Conservation (phyloP, 2,113 vertebrate species). For the Eptesicus fuscus region DNA sequence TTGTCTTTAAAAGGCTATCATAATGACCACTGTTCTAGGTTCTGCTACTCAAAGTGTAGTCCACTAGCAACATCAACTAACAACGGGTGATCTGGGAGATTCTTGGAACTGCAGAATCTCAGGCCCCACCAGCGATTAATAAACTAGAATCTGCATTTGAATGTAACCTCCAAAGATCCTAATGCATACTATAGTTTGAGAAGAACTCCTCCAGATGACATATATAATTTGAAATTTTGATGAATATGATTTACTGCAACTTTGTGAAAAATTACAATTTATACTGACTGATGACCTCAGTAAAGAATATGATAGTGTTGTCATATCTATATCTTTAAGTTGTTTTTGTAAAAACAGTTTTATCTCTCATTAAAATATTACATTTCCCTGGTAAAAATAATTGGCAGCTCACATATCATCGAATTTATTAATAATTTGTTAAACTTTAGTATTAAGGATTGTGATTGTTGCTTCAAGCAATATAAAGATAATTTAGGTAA, state of each 20-base stretch:
- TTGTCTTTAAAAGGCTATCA: neutral
- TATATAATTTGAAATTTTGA: neutral
- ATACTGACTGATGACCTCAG: neutral
- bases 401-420: neutral
- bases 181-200: neutral
- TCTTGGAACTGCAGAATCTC: neutral
- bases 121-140: neutral
- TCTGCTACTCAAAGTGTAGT: neutral
- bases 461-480: neutral
- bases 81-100: neutral
- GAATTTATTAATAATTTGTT: conserved; percentile 17
- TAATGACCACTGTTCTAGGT: neutral
- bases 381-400: neutral
- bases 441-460: neutral
- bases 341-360: neutral
- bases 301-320: neutral
- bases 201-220: neutral
- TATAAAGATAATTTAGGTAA: conserved; percentile 20
- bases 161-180: neutral
- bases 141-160: neutral
- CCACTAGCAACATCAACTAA: no score
- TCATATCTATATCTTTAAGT: neutral
- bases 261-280: neutral
- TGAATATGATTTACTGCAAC: neutral
- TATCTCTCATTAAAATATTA: neutral